A percentile compares a stretch with the other conserved stretches of the same genome.
These are phyloP conservation scores for Strongylocentrotus purpuratus DNA, from an alignment of 35 echinoderm and acorn worm genomes.

Conservation along the genomic window DNA sequence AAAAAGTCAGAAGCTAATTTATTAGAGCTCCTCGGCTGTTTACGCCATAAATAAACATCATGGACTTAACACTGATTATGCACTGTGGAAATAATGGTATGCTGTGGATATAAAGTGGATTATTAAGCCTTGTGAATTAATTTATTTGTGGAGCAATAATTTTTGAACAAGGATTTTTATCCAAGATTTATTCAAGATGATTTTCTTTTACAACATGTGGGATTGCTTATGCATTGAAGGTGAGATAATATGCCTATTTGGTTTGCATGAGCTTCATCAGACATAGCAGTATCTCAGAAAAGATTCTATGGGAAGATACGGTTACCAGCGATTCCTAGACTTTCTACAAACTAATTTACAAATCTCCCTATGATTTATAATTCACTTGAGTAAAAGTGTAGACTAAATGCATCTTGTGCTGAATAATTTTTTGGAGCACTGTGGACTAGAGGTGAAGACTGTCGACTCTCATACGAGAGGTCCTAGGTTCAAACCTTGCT, in stretches of 20 bases:
- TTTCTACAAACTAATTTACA: no score
- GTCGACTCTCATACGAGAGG: no score
- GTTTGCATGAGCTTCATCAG: background rate
- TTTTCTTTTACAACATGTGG: conserved; percentile 22
- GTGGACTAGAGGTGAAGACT: no score
- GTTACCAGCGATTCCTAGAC: no score
- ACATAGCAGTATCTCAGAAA: background rate
- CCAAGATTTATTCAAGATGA: background rate
- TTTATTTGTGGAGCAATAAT: background rate
- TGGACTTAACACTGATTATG: background rate
- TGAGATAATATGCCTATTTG: background rate
- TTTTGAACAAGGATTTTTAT: background rate
- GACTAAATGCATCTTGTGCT: no score
- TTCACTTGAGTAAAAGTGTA: no score
- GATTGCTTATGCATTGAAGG: background rate
- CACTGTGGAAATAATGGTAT: background rate
- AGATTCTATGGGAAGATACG: background rate
- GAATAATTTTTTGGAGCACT: no score
- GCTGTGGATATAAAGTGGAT: background rate
- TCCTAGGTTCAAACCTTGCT: no score
- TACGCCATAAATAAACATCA: background rate
- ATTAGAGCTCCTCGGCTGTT: background rate
- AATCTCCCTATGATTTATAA: no score
- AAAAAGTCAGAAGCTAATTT: background rate
- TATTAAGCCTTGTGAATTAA: background rate